These are phyloP conservation scores for Notarius quadriscutis DNA, from an alignment of 2,113 vertebrate genomes.

Conservation along the genomic window DNA sequence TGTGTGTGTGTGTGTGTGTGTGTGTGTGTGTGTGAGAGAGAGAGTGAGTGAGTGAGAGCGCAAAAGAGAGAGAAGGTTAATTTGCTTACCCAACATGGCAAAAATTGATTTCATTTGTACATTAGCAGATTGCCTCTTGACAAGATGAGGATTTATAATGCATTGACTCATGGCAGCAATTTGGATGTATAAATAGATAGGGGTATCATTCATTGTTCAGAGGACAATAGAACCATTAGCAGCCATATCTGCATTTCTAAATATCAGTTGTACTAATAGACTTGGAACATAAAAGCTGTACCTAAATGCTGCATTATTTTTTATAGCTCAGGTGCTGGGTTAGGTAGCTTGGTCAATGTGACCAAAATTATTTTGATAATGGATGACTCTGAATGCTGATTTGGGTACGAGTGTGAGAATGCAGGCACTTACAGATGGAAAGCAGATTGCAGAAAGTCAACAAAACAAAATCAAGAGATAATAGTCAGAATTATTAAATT, in stretches of 20 bases:
- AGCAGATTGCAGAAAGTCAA: no score
- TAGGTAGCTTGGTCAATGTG: background rate
- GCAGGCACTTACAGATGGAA: no score
- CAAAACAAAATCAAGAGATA: no score
- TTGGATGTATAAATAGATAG: slow-evolving; percentile 73
- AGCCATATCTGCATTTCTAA: slow-evolving; percentile 67
- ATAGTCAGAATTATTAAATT: no score
- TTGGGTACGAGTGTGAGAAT: background rate
- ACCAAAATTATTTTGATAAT: background rate
- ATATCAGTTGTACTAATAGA: slow-evolving; percentile 62
- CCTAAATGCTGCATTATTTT: background rate
- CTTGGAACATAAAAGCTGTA: background rate
- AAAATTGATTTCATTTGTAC: slow-evolving; percentile 73
- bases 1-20: background rate
- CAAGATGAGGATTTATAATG: slow-evolving; percentile 74
- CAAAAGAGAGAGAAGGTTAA: slow-evolving; percentile 52
- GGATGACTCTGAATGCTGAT: background rate
- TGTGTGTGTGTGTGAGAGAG: background rate
- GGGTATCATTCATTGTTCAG: slow-evolving; percentile 53
- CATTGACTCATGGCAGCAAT: slow-evolving; percentile 69
- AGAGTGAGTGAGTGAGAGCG: slow-evolving; percentile 30
- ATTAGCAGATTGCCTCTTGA: slow-evolving; percentile 83
- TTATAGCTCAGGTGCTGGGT: background rate
- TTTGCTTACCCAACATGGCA: slow-evolving; percentile 62
- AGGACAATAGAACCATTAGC: slow-evolving; percentile 70